These are phyloP conservation scores for Eclectus roratus DNA, from an alignment of 2,113 vertebrate species.

Conservation along the genomic window DNA sequence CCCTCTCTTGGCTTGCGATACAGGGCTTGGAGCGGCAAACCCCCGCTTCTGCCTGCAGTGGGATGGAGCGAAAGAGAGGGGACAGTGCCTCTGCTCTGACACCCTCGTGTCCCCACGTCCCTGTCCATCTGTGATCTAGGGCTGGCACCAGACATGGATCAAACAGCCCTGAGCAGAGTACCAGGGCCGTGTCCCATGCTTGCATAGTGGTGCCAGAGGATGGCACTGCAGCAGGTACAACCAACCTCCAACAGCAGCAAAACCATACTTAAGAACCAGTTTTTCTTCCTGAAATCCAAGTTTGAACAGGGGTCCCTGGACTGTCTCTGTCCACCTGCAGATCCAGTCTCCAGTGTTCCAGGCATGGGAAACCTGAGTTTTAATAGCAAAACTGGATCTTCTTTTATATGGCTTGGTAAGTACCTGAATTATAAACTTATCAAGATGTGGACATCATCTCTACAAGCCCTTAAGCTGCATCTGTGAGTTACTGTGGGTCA, in stretches of 20 bases:
- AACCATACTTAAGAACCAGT: background rate
- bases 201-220: background rate
- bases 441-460: background rate
- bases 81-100: background rate
- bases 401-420: background rate
- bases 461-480: background rate
- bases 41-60: background rate
- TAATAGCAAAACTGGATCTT: background rate
- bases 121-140: background rate
- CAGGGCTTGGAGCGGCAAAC: background rate
- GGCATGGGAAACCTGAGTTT: background rate
- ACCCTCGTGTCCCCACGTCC: background rate
- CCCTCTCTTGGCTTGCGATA: fast-evolving
- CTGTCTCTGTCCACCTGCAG: background rate
- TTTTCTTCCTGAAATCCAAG: background rate
- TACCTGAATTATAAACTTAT: background rate
- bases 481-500: background rate
- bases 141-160: background rate
- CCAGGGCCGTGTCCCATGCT: background rate
- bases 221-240: background rate
- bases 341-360: background rate
- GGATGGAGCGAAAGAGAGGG: background rate
- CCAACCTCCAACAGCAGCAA: background rate
- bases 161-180: fast-evolving
- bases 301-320: background rate